A percentile compares a stretch with the other conserved stretches of the same genome.
Conservation (phyloP, 2,113 vertebrate species). For the Thalassarche chlororhynchos region DNA sequence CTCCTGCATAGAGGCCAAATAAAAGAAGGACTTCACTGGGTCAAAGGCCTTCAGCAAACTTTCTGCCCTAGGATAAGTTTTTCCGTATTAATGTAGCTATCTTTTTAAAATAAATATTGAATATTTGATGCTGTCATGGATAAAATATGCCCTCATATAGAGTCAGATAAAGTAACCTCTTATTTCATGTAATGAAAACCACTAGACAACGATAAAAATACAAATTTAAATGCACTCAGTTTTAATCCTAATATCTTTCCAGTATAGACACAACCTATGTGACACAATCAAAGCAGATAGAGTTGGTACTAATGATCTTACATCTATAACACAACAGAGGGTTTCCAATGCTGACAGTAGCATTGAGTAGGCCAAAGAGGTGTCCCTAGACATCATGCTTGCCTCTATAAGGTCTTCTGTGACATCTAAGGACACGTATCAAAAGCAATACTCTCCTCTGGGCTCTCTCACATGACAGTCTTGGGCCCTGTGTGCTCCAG, state of each 20-base stretch:
- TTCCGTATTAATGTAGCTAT: not conserved
- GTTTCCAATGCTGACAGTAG: not conserved
- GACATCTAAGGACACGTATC: accelerated
- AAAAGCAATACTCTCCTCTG: not conserved
- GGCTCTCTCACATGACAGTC: not conserved
- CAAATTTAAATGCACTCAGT: not conserved
- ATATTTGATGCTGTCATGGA: not conserved
- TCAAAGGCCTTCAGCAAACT: not conserved
- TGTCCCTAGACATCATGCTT: not conserved
- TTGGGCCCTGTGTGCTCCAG: not conserved
- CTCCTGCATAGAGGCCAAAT: not conserved
- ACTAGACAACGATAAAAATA: not conserved
- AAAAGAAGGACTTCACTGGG: not conserved
- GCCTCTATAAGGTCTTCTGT: not conserved
- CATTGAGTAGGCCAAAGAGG: not conserved
- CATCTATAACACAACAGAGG: not conserved
- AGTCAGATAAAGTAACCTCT: not conserved
- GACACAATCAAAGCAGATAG: not conserved
- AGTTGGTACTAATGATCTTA: not conserved
- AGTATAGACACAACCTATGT: not conserved
- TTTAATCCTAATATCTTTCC: not conserved
- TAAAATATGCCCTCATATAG: not conserved
- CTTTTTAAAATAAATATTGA: not conserved
- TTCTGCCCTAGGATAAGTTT: not conserved
- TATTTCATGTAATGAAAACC: not conserved